A percentile compares a stretch with the other conserved stretches of the same genome.
phyloP scores from a whole-genome alignment of 2,113 vertebrate genomes.

The Menura novaehollandiae region DNA sequence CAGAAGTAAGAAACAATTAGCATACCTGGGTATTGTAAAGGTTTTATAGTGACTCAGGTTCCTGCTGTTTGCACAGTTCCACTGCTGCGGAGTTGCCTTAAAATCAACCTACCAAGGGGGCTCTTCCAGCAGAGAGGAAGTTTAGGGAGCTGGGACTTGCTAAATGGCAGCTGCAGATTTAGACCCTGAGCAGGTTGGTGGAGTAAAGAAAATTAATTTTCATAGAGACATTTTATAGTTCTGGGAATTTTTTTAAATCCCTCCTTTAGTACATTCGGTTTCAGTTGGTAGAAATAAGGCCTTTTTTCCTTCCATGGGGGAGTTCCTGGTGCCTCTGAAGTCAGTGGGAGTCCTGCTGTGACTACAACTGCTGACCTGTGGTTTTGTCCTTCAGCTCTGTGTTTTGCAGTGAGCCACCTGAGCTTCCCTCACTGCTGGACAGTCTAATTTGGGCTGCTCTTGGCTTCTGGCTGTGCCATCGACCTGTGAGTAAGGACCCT shows the following conservation, averaged over 20 bases:
- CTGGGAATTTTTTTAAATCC: background rate
- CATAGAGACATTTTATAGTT: background rate
- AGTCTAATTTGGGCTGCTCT: background rate
- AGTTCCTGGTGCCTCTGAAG: background rate
- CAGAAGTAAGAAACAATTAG: background rate
- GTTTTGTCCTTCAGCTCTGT: background rate
- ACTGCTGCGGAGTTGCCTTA: background rate
- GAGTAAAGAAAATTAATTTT: background rate
- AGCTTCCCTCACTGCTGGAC: background rate
- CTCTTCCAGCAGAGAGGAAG: background rate
- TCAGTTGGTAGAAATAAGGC: background rate
- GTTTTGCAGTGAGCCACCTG: background rate
- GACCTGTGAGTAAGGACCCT: background rate
- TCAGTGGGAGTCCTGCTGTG: background rate
- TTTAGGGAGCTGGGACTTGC: background rate
- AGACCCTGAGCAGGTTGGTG: background rate
- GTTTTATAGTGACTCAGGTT: background rate
- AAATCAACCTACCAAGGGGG: background rate
- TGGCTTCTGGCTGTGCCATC: background rate
- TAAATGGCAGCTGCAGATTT: background rate
- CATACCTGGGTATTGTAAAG: background rate
- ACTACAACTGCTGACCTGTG: background rate
- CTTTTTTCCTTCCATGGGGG: background rate
- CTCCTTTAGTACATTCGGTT: background rate
- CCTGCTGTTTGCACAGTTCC: background rate